Conservation (phyloP, 2,888 invertebrate genomes). For the Erebia palarica region DNA sequence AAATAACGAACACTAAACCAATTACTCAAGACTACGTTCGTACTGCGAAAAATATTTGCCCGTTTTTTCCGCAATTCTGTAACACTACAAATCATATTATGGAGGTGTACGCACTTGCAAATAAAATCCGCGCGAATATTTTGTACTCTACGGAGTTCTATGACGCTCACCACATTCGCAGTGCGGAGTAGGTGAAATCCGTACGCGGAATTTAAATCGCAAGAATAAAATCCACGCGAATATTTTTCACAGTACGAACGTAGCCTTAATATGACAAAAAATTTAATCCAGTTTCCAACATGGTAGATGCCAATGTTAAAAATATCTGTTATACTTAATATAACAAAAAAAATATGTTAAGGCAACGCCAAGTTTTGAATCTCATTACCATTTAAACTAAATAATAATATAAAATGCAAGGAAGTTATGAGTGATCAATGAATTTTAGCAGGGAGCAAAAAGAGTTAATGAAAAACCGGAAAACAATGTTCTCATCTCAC, state of each 20-base stretch:
- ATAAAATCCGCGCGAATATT: too few relatives aligned
- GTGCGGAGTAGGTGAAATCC: too few relatives aligned
- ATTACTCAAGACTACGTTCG: neutral
- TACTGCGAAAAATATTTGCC: too few relatives aligned
- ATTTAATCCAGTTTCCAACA: neutral
- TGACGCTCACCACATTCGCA: too few relatives aligned
- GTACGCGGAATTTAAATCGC: too few relatives aligned
- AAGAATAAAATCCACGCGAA: too few relatives aligned
- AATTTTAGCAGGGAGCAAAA: neutral
- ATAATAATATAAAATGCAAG: neutral
- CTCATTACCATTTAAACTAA: neutral
- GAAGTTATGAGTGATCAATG: neutral
- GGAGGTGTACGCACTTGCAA: too few relatives aligned
- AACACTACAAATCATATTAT: too few relatives aligned
- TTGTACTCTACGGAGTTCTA: too few relatives aligned
- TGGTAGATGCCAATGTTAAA: neutral
- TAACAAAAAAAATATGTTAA: neutral
- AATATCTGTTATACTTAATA: neutral
- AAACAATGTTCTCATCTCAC: constrained; percentile 76
- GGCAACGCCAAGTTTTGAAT: neutral
- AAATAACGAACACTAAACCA: neutral
- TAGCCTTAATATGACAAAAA: neutral
- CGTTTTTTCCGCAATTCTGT: too few relatives aligned
- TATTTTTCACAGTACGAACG: too few relatives aligned
- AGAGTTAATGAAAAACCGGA: constrained; percentile 61